Base-by-base conservation (phyloP, 2,797 vertebrate genomes). In the Synaphobranchus kaupii region DNA sequence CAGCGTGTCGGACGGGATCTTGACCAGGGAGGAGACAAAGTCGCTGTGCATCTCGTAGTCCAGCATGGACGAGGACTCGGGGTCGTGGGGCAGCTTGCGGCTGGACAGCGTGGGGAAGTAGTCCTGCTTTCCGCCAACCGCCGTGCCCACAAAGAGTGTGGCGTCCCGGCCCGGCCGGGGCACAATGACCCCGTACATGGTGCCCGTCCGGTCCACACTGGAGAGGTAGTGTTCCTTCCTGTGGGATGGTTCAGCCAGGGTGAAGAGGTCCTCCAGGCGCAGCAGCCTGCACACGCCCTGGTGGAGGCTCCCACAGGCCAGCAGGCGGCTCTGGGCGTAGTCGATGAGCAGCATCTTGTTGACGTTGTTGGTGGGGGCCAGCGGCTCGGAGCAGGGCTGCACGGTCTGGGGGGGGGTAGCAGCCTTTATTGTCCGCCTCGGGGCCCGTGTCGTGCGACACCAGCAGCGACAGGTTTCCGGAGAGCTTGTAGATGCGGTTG, bases 151-250 rank as follows among this genome's bases (percentile, higher is more conserved):
- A 90, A 98, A 99, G 20, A 99, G 97, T 28, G 98, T 99, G 81
- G 97, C 98, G 0, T 99, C 98, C 85, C 97, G 96, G 0, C 97
- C 98, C 22, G 97, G 96, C 0, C 98, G 97, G 50, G 98, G 97
- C 93, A 99, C 98, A 0, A 99, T 99, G 89, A 99, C 99, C 0
- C 99, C 99, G 0, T 98, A 99, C 98, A 99, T 99, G 22, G 98
- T 99, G 88, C 98, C 99, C 0, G 98, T 99, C 90, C 97, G 97
- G 93, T 99, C 99, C 89, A 99, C 98, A 0, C 98, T 99, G 87
- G 99, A 99, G 84, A 99, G 96, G 94, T 99, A 99, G 92, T 99
- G 99, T 93, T 99, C 98, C 92, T 99, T 99, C 91, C 99, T 99
- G 90, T 99, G 99, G 0, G 98, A 99, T 0, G 98, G 99, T 90